Percentiles rank a stretch among this genome's conserved stretches.
Conservation (phyloP, 2,888 invertebrate species). For the Dasypogon diadema region DNA sequence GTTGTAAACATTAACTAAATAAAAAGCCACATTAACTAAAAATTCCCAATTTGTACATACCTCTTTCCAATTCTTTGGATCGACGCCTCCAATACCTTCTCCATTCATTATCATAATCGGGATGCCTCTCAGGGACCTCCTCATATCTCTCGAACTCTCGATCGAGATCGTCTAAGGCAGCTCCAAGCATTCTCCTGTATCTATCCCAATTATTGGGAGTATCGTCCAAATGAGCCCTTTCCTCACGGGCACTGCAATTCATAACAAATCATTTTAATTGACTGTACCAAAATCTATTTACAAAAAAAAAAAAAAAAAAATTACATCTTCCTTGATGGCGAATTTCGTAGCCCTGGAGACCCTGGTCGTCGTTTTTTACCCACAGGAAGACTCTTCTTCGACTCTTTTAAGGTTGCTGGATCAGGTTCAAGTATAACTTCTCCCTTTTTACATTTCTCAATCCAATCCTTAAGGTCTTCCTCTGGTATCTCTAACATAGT, state of each 20-base stretch:
- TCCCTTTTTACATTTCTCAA: constrained; percentile 49
- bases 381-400: background rate
- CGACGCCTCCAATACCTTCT: constrained; percentile 53
- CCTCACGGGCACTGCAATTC: background rate
- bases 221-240: constrained; percentile 24
- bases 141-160: constrained; percentile 45
- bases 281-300: background rate
- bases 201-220: constrained; percentile 51
- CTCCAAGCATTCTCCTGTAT: constrained; percentile 53
- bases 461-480: constrained; percentile 41
- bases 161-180: constrained; percentile 52
- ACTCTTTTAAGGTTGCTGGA: background rate
- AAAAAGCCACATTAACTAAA: no score
- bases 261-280: background rate
- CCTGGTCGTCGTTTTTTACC: background rate
- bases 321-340: constrained; percentile 20
- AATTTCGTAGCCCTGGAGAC: background rate
- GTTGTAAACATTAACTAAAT: background rate
- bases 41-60: constrained; percentile 48
- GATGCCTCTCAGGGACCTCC: constrained; percentile 53
- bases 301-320: background rate
- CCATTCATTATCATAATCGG: constrained; percentile 55
- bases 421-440: constrained; percentile 50
- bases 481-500: constrained; percentile 49
- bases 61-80: constrained; percentile 51